A percentile compares a stretch with the other conserved stretches of the same genome.
phyloP scores from a whole-genome alignment of 1,140 invertebrate genomes.

The Agraylea sexmaculata region DNA sequence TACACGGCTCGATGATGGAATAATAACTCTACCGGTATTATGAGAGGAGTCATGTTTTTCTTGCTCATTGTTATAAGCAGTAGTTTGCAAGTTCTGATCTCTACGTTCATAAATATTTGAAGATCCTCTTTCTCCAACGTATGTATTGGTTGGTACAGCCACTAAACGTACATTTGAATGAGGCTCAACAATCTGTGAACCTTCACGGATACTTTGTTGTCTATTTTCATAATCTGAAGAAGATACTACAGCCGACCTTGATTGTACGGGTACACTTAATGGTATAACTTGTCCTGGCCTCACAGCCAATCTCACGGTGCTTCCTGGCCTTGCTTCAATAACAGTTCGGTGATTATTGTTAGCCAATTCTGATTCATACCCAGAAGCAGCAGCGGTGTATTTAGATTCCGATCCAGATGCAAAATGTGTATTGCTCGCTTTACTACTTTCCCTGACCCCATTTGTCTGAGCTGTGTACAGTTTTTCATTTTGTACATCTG shows the following conservation, averaged over 20 bases:
- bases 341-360: too few relatives aligned
- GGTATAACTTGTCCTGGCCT: slow-evolving; percentile 28
- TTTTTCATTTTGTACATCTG: too few relatives aligned
- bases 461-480: too few relatives aligned
- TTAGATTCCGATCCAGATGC: slow-evolving; percentile 3
- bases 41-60: slow-evolving; percentile 30
- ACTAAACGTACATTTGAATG: slow-evolving; percentile 14
- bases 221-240: slow-evolving; percentile 23
- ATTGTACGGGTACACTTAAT: slow-evolving; percentile 27
- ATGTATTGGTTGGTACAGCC: slow-evolving; percentile 11
- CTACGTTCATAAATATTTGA: neutral
- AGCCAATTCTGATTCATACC: slow-evolving; percentile 1
- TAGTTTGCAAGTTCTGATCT: too few relatives aligned
- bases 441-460: too few relatives aligned
- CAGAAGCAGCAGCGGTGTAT: slow-evolving; percentile 4
- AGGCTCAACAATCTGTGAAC: slow-evolving; percentile 18
- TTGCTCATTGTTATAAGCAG: slow-evolving; percentile 36
- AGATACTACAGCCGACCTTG: slow-evolving; percentile 10
- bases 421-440: too few relatives aligned
- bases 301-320: slow-evolving; percentile 25
- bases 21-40: slow-evolving; percentile 20
- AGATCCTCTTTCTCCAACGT: slow-evolving; percentile 12
- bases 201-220: slow-evolving; percentile 25
- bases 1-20: slow-evolving; percentile 22
- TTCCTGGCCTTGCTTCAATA: slow-evolving; percentile 5